phyloP scores from a whole-genome alignment of 2,888 invertebrate species.

The Lycia hirtaria region DNA sequence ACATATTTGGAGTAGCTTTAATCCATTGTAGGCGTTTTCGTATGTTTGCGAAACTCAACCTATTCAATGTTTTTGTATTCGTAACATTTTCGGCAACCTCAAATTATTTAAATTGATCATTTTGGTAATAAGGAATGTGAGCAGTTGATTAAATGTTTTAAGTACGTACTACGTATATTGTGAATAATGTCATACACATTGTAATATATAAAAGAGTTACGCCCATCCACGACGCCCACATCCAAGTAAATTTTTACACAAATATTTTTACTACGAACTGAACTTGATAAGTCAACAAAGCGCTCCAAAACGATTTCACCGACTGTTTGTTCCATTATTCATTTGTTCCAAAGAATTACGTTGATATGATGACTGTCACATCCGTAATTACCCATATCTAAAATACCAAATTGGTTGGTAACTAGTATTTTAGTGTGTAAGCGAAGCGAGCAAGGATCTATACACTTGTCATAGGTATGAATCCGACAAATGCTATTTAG shows the following conservation, averaged over 20 bases:
- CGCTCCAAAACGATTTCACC: neutral
- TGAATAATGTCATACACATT: neutral
- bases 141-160: slow-evolving; percentile 11
- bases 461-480: no score
- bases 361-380: slow-evolving; percentile 1
- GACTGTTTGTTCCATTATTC: neutral
- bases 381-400: neutral
- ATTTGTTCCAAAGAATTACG: slow-evolving; percentile 1
- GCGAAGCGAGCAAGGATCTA: no score
- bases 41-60: neutral
- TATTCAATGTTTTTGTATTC: neutral
- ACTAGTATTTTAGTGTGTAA: slow-evolving; percentile 8
- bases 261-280: neutral
- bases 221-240: slow-evolving; percentile 23
- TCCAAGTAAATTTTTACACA: neutral
- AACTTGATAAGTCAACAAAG: neutral
- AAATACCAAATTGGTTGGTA: neutral
- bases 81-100: neutral
- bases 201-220: slow-evolving; percentile 4
- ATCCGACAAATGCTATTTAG: no score
- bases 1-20: neutral
- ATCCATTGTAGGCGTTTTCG: no score
- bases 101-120: neutral
- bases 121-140: neutral
- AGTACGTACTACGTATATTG: neutral